Conservation (phyloP, 2,113 vertebrate species). For the Ammodytes dubius region DNA sequence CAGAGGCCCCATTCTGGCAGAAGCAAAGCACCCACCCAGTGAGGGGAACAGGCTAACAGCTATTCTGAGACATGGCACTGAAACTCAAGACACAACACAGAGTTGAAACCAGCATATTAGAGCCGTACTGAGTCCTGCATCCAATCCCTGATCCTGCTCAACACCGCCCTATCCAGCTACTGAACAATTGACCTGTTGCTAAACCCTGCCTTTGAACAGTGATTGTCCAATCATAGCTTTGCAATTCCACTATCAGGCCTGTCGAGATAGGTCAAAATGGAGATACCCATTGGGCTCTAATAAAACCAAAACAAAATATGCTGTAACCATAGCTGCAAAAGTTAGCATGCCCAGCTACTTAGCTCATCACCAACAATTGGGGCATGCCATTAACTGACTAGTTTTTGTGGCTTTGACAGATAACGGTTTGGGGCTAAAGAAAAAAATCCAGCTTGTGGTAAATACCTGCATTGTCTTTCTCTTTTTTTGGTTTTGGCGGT, state of each 20-base stretch:
- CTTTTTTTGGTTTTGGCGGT: not conserved
- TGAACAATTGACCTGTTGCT: conserved; percentile 5
- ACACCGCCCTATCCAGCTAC: conserved; percentile 13
- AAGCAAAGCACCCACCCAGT: conserved; percentile 47
- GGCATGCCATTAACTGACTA: not conserved
- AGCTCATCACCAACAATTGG: not conserved
- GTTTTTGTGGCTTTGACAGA: not conserved
- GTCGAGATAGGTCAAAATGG: not conserved
- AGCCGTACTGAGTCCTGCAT: conserved; percentile 21
- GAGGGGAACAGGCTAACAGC: conserved; percentile 44
- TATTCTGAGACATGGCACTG: conserved; percentile 50
- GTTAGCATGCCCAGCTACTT: not conserved
- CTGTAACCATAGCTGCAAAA: not conserved
- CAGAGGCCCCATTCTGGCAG: conserved; percentile 46
- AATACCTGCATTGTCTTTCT: not conserved
- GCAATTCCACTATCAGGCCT: not conserved
- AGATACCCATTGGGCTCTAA: not conserved
- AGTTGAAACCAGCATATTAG: conserved; percentile 23
- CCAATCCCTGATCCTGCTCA: conserved; percentile 23
- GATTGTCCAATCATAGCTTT: not conserved
- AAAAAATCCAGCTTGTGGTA: not conserved
- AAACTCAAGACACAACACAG: conserved; percentile 46
- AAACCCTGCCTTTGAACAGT: not conserved
- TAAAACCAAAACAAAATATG: not conserved
- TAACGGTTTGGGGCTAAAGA: not conserved